Evolutionary conservation across 1,140 invertebrate genomes (phyloP), one percentile per base, ranked within the genome.

Genomic region (Charaxes varanes): DNA sequence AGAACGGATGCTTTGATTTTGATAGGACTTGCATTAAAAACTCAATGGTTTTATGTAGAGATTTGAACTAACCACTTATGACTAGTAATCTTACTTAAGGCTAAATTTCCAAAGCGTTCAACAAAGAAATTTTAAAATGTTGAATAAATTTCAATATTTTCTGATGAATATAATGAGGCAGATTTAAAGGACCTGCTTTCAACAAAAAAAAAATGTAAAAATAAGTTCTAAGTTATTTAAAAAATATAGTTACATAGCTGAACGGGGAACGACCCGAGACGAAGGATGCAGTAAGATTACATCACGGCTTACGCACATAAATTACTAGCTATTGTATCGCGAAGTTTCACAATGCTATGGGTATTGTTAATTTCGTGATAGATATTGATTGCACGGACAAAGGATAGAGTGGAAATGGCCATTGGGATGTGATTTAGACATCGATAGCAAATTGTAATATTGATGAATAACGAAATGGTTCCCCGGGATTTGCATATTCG

Each of bases 281-380:
- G 11, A 33, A 36, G 27, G 33, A 36, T 37, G 27, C 19, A 8
- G 21, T 27, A 31, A 44, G 41, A 44, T 44, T 44, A 44, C 41
- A 44, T 44, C 41, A 15, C 14, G 13, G 27, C 26, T 28, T 44
- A 37, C 41, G 33, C 19, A 34, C 31, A 44, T 46, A 46, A 46
- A 52, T 52, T 41, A 52, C 38, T 17, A 14, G 27, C 19, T 30
- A 41, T 41, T 44, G 41, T 28, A 19, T 36, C 30, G 32, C 28
- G 28, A 28, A 23, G 42, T 30, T 30, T 30, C 26, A 37, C 42
- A 36, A 41, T 32, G 30, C 42, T 36, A 32, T 37, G 28, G n/a
- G 34, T 36, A 24, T 37, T 44, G 41, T 44, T 44, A 44, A 44
- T 45, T 36, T 28, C 8, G 27, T 38, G 42, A 45, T 45, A 37